Percentiles rank a stretch among this genome's conserved stretches.
These are phyloP conservation scores for Stenurella melanura DNA, from an alignment of 2,888 invertebrate species.

Conservation along the genomic window DNA sequence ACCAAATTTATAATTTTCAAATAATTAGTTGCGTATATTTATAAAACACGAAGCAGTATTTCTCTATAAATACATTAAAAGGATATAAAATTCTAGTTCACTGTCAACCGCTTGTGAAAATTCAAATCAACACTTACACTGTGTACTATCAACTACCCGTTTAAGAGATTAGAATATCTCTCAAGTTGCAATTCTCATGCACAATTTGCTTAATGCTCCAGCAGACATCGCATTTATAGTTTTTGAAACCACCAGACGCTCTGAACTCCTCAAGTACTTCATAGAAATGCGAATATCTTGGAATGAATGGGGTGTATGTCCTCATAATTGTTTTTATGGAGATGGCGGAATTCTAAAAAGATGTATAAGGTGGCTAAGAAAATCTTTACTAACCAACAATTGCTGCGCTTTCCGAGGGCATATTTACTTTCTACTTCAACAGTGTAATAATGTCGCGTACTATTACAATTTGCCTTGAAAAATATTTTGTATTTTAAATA, in stretches of 20 bases:
- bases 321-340: constrained; percentile 24
- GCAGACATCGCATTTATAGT: constrained; percentile 41
- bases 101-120: too few species aligned
- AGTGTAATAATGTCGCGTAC: too few species aligned
- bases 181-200: constrained; percentile 53
- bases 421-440: too few species aligned
- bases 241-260: constrained; percentile 37
- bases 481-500: too few species aligned
- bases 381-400: neutral
- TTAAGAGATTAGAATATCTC: constrained; percentile 26
- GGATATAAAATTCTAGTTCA: too few species aligned
- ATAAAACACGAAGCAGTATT: too few species aligned
- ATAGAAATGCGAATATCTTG: constrained; percentile 16
- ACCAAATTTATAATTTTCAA: too few species aligned
- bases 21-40: too few species aligned
- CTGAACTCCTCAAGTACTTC: constrained; percentile 15
- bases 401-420: too few species aligned
- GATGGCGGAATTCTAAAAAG: constrained; percentile 10
- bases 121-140: too few species aligned
- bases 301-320: constrained; percentile 17
- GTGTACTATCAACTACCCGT: neutral
- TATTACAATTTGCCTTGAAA: too few species aligned
- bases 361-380: constrained; percentile 1
- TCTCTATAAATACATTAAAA: too few species aligned
- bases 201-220: constrained; percentile 47